These are phyloP conservation scores for Patagioenas fasciata DNA, from an alignment of 2,113 vertebrate species.

Conservation along the genomic window DNA sequence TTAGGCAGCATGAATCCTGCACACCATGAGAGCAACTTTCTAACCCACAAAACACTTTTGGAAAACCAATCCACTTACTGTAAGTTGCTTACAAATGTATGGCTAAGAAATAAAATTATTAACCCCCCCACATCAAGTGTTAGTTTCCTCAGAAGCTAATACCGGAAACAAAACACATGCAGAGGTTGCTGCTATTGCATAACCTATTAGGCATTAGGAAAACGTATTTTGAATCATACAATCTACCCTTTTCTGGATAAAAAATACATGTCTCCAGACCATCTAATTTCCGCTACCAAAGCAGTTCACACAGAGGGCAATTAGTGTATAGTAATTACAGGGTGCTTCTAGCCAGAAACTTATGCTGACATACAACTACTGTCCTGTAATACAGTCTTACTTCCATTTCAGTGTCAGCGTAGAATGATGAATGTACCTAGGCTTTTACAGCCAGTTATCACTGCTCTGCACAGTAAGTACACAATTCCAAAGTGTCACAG, in stretches of 20 bases:
- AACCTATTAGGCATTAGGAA: neutral
- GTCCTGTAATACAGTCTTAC: neutral
- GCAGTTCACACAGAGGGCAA: neutral
- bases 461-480: neutral
- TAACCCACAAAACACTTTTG: neutral
- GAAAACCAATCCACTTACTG: neutral
- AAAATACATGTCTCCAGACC: neutral
- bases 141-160: neutral
- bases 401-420: neutral
- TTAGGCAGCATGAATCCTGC: neutral
- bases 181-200: neutral
- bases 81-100: neutral
- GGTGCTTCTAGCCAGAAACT: neutral
- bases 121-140: neutral
- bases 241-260: neutral
- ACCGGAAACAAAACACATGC: neutral
- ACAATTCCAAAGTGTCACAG: neutral
- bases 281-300: neutral
- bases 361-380: neutral
- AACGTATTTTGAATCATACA: neutral
- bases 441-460: neutral
- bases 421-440: neutral
- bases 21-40: neutral
- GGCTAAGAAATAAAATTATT: neutral
- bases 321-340: no score